Conservation (phyloP, 1,140 invertebrate species). For the Drosophila kanapiae region DNA sequence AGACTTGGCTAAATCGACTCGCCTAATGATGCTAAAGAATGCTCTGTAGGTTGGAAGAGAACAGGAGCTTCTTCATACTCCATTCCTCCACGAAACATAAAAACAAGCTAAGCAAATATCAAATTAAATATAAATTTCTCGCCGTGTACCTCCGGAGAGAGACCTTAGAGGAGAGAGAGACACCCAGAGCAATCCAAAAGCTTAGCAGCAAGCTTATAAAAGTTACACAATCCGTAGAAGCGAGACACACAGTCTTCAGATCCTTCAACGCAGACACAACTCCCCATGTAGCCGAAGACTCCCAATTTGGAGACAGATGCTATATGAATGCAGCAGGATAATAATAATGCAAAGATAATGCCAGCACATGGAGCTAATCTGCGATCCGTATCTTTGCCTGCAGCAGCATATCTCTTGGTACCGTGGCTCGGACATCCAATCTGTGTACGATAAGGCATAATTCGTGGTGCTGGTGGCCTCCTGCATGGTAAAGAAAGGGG, state of each 20-base stretch:
- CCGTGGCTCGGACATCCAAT: conserved; percentile 75
- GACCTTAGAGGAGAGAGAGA: conserved; percentile 14
- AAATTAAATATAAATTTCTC: background rate
- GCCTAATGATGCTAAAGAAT: background rate
- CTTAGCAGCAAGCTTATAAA: conserved; percentile 41
- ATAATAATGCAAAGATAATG: conserved; percentile 5
- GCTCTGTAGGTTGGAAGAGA: too few relatives aligned
- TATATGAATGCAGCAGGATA: background rate
- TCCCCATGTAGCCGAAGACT: background rate
- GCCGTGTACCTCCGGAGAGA: background rate
- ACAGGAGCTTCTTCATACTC: too few relatives aligned
- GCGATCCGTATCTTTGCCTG: conserved; percentile 13
- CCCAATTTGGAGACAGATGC: too few relatives aligned
- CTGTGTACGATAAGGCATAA: conserved; percentile 67
- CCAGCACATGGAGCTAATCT: conserved; percentile 48
- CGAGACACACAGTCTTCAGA: conserved; percentile 26
- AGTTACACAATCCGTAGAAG: conserved; percentile 54
- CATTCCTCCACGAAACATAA: background rate
- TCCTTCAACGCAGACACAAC: conserved; percentile 32
- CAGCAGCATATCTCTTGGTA: conserved; percentile 23
- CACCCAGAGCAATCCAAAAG: conserved; percentile 22
- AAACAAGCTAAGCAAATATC: background rate
- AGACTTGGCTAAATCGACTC: background rate
- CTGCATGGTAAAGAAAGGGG: conserved; percentile 49
- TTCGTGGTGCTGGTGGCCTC: conserved; percentile 59